phyloP scores from a whole-genome alignment of 2,113 vertebrate species.

The Canis aureus region DNA sequence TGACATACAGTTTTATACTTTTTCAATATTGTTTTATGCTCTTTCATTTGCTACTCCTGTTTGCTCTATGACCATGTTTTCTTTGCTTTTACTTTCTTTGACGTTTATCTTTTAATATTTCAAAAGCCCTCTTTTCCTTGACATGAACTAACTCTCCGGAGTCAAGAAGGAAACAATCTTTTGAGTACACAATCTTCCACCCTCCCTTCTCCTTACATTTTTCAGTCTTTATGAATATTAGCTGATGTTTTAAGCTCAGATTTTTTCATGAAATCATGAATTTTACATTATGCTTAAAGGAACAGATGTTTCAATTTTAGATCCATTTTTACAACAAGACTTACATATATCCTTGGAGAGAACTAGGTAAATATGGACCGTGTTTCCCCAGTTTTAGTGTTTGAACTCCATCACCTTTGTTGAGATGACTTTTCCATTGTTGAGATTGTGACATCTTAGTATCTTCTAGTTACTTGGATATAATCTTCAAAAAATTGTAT shows the following conservation, averaged over 20 bases:
- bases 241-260: conserved; percentile 42
- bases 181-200: background rate
- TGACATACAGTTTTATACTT: conserved; percentile 26
- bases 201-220: background rate
- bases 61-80: conserved; percentile 13
- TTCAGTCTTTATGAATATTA: conserved; percentile 64
- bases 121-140: conserved; percentile 54
- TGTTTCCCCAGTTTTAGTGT: background rate
- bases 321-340: conserved; percentile 53
- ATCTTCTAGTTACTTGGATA: background rate
- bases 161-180: conserved; percentile 35
- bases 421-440: background rate
- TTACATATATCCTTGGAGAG: conserved; percentile 60
- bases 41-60: conserved; percentile 48
- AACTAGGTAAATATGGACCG: background rate
- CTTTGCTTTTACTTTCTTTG: conserved; percentile 68
- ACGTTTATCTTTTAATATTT: conserved; percentile 70
- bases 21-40: conserved; percentile 16
- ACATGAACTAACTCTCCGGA: background rate
- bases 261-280: conserved; percentile 60
- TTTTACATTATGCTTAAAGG: conserved; percentile 73
- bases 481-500: background rate
- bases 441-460: background rate
- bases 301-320: conserved; percentile 74
- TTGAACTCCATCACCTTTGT: background rate